Percentiles rank a stretch among this genome's conserved stretches.
phyloP scores from a whole-genome alignment of 2,888 invertebrate genomes.

The Pemphredon lugubris region DNA sequence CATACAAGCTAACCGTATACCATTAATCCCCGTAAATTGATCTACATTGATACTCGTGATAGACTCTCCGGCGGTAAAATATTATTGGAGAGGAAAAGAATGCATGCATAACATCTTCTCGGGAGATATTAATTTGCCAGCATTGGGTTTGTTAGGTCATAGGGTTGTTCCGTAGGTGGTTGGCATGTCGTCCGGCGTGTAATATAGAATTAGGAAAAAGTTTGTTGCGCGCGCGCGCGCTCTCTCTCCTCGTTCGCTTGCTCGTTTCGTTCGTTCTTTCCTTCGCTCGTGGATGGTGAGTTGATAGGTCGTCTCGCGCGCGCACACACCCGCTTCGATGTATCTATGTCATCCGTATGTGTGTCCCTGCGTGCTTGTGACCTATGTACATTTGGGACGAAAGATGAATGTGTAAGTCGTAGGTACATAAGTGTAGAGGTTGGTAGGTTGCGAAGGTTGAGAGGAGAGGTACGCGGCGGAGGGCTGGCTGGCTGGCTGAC shows the following conservation, averaged over 20 bases:
- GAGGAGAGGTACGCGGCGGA: slow-evolving; percentile 65
- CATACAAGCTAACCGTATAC: neutral
- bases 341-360: neutral
- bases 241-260: too few species aligned
- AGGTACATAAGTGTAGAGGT: slow-evolving; percentile 63
- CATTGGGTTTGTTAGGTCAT: slow-evolving; percentile 55
- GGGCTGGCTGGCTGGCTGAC: slow-evolving; percentile 46
- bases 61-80: too few species aligned
- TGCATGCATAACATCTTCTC: neutral
- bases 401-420: slow-evolving; percentile 44
- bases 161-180: slow-evolving; percentile 60
- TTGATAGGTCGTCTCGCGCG: slow-evolving; percentile 19
- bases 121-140: too few species aligned
- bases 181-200: slow-evolving; percentile 50
- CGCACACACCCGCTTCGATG: neutral
- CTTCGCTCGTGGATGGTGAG: slow-evolving; percentile 37
- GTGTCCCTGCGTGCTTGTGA: slow-evolving; percentile 17
- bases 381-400: slow-evolving; percentile 23
- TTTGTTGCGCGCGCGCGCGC: slow-evolving; percentile 46
- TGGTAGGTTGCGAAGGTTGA: slow-evolving; percentile 70
- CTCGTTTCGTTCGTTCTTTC: too few species aligned
- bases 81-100: too few species aligned
- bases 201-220: slow-evolving; percentile 47
- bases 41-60: neutral
- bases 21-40: too few species aligned